phyloP scores from a whole-genome alignment of 2,113 vertebrate genomes.

The Erythrolamprus reginae region DNA sequence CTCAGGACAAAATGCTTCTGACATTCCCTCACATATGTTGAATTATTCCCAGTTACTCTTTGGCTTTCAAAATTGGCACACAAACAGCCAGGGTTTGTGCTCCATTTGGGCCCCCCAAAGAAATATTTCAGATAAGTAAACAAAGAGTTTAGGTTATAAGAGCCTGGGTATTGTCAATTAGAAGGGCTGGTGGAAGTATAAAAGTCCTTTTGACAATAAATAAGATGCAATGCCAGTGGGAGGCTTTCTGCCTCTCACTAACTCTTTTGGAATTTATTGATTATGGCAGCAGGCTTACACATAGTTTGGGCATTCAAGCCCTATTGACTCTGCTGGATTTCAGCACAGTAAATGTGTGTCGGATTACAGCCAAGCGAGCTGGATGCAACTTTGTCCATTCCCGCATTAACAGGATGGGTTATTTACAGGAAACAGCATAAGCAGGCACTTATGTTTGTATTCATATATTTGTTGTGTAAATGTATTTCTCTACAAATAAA shows the following conservation, averaged over 20 bases:
- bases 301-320: neutral
- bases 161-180: conserved; percentile 32
- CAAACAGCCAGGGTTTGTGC: conserved; percentile 20
- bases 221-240: neutral
- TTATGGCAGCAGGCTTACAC: neutral
- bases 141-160: conserved; percentile 31
- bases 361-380: conserved; percentile 21
- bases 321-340: neutral
- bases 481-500: neutral
- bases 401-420: neutral
- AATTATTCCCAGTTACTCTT: conserved; percentile 32
- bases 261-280: neutral
- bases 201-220: conserved; percentile 38
- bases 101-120: conserved; percentile 31
- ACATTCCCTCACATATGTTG: conserved; percentile 27
- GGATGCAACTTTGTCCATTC: neutral
- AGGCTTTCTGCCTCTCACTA: neutral
- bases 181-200: conserved; percentile 9
- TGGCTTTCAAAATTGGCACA: conserved; percentile 48
- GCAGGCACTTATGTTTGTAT: neutral
- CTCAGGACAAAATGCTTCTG: conserved; percentile 31
- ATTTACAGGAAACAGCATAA: neutral
- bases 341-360: neutral
- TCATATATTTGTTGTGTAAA: neutral
- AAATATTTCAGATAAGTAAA: conserved; percentile 39